Base-by-base conservation (phyloP, 2,888 invertebrate genomes). In the Drosophila melanosoma region DNA sequence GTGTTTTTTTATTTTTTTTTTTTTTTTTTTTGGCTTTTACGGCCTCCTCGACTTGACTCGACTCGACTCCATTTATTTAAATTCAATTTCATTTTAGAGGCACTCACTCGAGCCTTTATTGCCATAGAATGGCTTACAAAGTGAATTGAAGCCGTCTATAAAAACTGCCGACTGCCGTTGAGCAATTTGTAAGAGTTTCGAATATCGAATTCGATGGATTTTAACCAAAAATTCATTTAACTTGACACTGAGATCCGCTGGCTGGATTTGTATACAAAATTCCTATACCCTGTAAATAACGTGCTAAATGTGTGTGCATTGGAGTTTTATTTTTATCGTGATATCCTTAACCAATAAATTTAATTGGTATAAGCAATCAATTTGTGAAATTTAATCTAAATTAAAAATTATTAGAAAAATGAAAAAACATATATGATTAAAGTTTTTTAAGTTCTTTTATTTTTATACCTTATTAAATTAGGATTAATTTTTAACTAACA, bases 31-130 rank as follows among this genome's bases (percentile, higher is more conserved):
- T 29, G 62, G 74, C 74, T 80, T 87, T 85, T 87, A 80, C 74
- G 88, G 66, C 74, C 80, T n/a, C 20, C 36, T 36, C 20, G n/a
- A n/a, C 40, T 11, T 36, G 36, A 15, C 36, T 36, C 10, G 36
- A 15, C 36, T 36, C 10, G 15, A 72, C 81, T 90, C 78, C 90
- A 85, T 86, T 88, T 86, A 87, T 87, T 87, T 90, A 88, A 87
- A 90, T 87, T 87, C 90, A 90, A 87, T 90, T 90, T 90, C 62
- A 81, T 88, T 85, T 90, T 87, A 85, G 88, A 85, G 74, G 68
- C 90, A 77, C 90, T 76, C 84, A 81, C 82, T 82, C 74, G 70
- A 73, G 77, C 79, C 83, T 81, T 87, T 87, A 90, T 81, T 75
- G 76, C 76, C 79, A 40, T 53, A 61, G 79, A 83, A 89, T 87